These are phyloP conservation scores for Parnassius orleans DNA, from an alignment of 2,888 invertebrate genomes.

Conservation along the genomic window DNA sequence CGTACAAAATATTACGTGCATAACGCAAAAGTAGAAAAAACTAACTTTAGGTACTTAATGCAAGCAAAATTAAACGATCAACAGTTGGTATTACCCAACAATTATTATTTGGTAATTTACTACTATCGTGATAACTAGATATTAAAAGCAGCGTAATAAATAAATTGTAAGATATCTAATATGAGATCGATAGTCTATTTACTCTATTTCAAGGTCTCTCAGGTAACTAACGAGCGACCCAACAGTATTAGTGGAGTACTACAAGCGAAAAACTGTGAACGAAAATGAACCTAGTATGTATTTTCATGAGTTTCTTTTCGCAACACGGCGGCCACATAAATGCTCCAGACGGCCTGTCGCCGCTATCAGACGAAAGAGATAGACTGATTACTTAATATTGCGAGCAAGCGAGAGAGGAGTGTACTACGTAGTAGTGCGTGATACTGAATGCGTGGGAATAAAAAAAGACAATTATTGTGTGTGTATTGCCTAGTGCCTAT, in stretches of 20 bases:
- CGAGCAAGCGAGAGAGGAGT: slow-evolving; percentile 56
- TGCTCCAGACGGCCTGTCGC: slow-evolving; percentile 79
- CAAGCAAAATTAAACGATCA: no score
- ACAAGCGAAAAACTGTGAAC: slow-evolving; percentile 41
- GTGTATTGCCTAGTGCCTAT: no score
- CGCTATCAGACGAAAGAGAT: slow-evolving; percentile 65
- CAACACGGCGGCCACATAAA: slow-evolving; percentile 61
- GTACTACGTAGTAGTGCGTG: slow-evolving; percentile 31
- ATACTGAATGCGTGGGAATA: slow-evolving; percentile 15
- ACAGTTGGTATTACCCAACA: no score
- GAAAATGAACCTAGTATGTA: slow-evolving; percentile 68
- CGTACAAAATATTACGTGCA: no score
- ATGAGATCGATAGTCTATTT: slow-evolving; percentile 17
- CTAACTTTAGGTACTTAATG: no score
- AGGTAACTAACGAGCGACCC: slow-evolving; percentile 42
- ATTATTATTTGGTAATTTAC: not conserved
- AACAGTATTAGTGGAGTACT: slow-evolving; percentile 37
- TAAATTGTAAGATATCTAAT: not conserved
- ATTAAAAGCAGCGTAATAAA: not conserved
- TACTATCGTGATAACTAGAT: not conserved
- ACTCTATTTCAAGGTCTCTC: slow-evolving; percentile 37
- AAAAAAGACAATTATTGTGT: not conserved
- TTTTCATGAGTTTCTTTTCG: slow-evolving; percentile 73
- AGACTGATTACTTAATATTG: slow-evolving; percentile 44
- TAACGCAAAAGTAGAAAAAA: no score